Evolutionary conservation across 2,113 vertebrate genomes (phyloP), one percentile per base, ranked within the genome.

Genomic region (Melanostigma gelatinosum): DNA sequence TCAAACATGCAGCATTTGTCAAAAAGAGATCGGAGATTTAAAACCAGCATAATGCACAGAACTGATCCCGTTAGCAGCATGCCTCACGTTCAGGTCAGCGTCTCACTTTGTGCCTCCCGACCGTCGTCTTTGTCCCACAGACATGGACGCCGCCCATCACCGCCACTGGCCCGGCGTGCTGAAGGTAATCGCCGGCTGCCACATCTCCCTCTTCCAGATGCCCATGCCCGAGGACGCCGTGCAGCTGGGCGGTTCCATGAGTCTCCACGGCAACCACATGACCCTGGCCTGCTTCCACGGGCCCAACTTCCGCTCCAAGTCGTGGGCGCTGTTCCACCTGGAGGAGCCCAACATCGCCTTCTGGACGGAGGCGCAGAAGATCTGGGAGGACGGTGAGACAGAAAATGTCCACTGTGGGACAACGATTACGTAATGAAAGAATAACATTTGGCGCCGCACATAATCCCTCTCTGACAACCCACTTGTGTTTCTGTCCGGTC

Each of bases 341-440:
- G 97, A 99, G 90, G 98, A 99, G 91, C 97, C 98, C 84, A 99
- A 99, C 92, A 99, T 99, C 83, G 97, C 97, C 32, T 99, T 99
- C 94, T 99, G 97, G 97, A 99, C 98, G 0, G 98, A 99, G 95
- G 98, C 98, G 6, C 98, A 99, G 94, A 99, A 99, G 94, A 97
- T 99, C 89, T 97, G 95, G 96, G 97, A 99, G 93, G 97, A 99
- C 69, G 98, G 97, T 99, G 96, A 91, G 85, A 27, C 15, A n/a
- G 10, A 38, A 44, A 27, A 15, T 48, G 29, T 64, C 75, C 18
- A 42, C 6, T 42, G 12, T 36, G 11, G 2, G 8, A 44, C 58
- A 48, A 38, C 8, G 1, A 72, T 11, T 10, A 16, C 44, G 42
- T 40, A 6, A 29, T 70, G 13, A 57, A 22, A 22, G 29, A 16